phyloP scores from a whole-genome alignment of 37 sponge, comb jelly and placozoan species.

The Beroe forskalii region DNA sequence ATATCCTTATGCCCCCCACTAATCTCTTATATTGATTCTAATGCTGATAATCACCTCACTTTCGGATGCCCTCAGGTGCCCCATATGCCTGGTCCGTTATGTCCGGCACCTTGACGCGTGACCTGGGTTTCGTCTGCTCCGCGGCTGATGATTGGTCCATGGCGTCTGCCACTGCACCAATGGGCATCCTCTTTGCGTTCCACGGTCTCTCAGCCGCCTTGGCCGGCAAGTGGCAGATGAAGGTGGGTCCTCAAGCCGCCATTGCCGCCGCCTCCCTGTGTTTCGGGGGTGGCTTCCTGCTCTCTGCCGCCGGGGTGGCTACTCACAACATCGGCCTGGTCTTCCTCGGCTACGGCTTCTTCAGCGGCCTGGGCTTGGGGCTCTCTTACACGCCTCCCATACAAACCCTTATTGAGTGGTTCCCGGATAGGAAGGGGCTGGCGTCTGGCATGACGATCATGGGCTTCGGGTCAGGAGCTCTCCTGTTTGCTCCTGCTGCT shows the following conservation, averaged over 20 bases:
- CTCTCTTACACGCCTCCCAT: slow-evolving; percentile 49
- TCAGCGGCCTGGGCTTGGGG: slow-evolving; percentile 24
- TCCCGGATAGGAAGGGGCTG: slow-evolving; percentile 42
- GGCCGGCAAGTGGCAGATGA: slow-evolving; percentile 65
- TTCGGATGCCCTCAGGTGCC: too few relatives aligned
- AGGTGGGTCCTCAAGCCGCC: slow-evolving; percentile 37
- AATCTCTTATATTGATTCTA: too few relatives aligned
- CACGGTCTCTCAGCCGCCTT: slow-evolving; percentile 50
- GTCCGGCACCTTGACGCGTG: slow-evolving; percentile 42
- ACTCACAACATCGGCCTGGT: slow-evolving; percentile 58
- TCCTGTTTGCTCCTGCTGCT: slow-evolving; percentile 50
- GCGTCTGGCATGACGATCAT: slow-evolving; percentile 38
- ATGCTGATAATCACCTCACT: too few relatives aligned
- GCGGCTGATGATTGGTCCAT: slow-evolving; percentile 65
- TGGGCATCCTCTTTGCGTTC: slow-evolving; percentile 63
- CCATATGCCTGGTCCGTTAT: slow-evolving; percentile 59
- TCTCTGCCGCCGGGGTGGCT: slow-evolving; percentile 37
- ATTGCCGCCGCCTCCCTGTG: slow-evolving; percentile 21
- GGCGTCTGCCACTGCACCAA: slow-evolving; percentile 40
- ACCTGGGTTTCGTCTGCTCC: slow-evolving; percentile 53
- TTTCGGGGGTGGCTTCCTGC: slow-evolving; percentile 41
- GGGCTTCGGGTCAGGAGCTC: slow-evolving; percentile 63
- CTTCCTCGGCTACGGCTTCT: slow-evolving; percentile 16
- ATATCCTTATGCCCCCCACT: too few relatives aligned
- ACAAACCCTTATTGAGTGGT: slow-evolving; percentile 61